phyloP scores from a whole-genome alignment of 1,140 invertebrate genomes.

The Drosophila trapezifrons region DNA sequence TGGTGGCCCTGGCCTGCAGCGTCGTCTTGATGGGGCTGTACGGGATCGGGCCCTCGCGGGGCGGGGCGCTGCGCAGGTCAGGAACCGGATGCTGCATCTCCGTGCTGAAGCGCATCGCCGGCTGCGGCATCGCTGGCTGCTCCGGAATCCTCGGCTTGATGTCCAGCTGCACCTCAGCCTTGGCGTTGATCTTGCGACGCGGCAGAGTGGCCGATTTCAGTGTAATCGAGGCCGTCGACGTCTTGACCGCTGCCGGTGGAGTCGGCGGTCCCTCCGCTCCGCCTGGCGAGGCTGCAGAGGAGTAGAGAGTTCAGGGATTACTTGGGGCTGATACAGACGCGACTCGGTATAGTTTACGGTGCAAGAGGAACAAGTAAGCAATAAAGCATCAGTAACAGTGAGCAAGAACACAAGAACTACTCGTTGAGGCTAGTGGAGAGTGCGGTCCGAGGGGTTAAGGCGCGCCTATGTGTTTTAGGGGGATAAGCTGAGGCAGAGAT shows the following conservation, averaged over 20 bases:
- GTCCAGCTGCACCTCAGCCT: conserved; percentile 87
- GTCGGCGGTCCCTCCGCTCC: conserved; percentile 51
- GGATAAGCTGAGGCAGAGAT: conserved; percentile 36
- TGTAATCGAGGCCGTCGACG: conserved; percentile 87
- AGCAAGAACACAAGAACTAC: conserved; percentile 22
- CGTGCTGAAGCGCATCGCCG: conserved; percentile 80
- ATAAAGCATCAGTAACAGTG: conserved; percentile 47
- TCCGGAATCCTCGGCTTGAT: conserved; percentile 79
- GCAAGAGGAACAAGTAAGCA: conserved; percentile 45
- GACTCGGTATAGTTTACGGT: neutral
- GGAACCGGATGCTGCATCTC: conserved; percentile 84
- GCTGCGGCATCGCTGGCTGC: conserved; percentile 52
- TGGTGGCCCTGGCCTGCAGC: conserved; percentile 73
- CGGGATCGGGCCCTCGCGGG: conserved; percentile 78
- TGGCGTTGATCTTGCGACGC: conserved; percentile 87
- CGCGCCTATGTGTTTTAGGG: conserved; percentile 6
- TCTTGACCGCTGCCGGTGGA: conserved; percentile 85
- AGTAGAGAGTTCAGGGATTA: conserved; percentile 11
- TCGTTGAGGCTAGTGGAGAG: conserved; percentile 2
- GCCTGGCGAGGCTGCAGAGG: conserved; percentile 67
- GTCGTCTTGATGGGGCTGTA: conserved; percentile 79
- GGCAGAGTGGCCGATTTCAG: conserved; percentile 88
- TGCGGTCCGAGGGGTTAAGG: conserved; percentile 21
- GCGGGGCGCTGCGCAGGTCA: conserved; percentile 83
- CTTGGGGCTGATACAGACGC: neutral